Base-by-base conservation (phyloP, 2,888 invertebrate species). In the Cephalotes varians region DNA sequence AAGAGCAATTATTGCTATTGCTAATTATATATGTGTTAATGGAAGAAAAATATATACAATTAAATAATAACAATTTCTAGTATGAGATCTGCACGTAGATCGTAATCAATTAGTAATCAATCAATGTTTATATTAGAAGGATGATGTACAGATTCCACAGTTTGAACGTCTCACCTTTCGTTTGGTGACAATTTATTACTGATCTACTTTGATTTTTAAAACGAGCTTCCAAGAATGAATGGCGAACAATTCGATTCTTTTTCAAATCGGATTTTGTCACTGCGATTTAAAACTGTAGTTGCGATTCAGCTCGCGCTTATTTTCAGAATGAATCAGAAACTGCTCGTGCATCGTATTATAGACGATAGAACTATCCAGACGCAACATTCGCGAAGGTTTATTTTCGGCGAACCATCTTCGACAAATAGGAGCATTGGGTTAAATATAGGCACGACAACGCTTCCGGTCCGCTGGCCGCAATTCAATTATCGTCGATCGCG, bases 351-450 rank as follows among this genome's bases (percentile, higher is more conserved):
- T 77, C 62, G 64, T 82, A 84, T 93, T 91, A 93, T 89, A 93
- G 88, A 88, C 71, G 83, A 79, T 71, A 84, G 92, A 92, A 91
- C 76, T 80, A 84, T 92, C 93, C 85, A 89, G 94, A 93, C 31
- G 79, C 92, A 88, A 88, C 91, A 90, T 79, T 83, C 64, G 73
- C 83, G 73, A 87, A 82, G 72, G 88, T 91, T 92, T 93, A 94
- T 93, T 94, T 93, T 94, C 1, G 31, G 69, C 44, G 64, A 77
- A 51, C 73, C 25, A 10, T 28, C 34, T 83, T 60, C 28, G 51
- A 82, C 54, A 86, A 83, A 51, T 84, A 84, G 37, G 37, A 81
- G 37, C 47, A 34, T 72, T 28, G 7, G 62, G 69, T 85, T 86
- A 89, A 90, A 82, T 84, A 89, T 90, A 88, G 74, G 40, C n/a